A percentile compares a stretch with the other conserved stretches of the same genome.
Evolutionary conservation across 2,113 vertebrate genomes (phyloP).

Genomic region (Chaetura pelagica): DNA sequence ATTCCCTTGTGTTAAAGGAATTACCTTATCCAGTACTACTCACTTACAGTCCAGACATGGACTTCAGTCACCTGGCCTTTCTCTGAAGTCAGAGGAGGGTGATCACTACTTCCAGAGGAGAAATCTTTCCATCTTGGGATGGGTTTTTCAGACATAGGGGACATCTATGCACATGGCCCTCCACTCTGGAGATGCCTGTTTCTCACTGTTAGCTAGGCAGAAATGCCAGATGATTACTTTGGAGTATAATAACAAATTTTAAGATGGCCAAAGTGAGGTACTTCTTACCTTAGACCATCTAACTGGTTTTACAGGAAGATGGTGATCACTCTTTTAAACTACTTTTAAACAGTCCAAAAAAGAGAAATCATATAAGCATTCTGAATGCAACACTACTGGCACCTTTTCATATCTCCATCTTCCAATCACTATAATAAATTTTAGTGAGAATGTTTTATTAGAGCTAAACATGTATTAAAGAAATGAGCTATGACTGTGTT

Average conservation of each 20-base stretch:
- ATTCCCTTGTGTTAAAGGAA: background rate
- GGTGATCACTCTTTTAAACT: background rate
- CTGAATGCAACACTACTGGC: background rate
- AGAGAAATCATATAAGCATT: background rate
- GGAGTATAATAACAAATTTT: background rate
- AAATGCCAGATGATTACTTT: background rate
- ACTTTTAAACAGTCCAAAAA: background rate
- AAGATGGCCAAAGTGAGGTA: background rate
- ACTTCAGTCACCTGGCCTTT: background rate
- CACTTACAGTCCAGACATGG: background rate
- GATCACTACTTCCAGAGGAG: background rate
- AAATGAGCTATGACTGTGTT: background rate
- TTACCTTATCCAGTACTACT: background rate
- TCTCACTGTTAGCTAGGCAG: background rate
- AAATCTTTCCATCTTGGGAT: background rate
- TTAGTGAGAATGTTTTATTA: background rate
- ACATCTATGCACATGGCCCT: background rate
- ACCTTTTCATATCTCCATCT: background rate
- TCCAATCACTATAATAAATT: background rate
- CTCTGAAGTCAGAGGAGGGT: background rate
- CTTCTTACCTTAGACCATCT: background rate
- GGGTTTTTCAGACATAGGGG: background rate
- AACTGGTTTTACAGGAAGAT: background rate
- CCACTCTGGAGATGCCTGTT: background rate
- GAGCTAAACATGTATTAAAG: background rate